Base-by-base conservation (phyloP, 2,797 vertebrate species). In the Chromis chromis region DNA sequence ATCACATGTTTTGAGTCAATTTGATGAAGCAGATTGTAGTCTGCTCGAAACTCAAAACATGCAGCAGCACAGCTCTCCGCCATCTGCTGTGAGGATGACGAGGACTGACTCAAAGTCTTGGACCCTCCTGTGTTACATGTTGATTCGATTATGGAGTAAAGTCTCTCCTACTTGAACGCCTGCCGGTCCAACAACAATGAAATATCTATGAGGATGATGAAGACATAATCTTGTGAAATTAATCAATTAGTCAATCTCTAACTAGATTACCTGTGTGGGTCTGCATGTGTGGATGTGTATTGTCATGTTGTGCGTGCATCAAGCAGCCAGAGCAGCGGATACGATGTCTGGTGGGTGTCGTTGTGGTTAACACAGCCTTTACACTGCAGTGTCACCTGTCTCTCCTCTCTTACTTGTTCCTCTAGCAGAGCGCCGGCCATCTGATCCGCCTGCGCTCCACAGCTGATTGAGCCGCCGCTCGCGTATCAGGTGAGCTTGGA, bases 101-200 rank as follows among this genome's bases (percentile, higher is more conserved):
- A 77, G 81, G 76, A 71, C 74, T 36, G 64, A 73, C 76, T 76
- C 46, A 59, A 56, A 77, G 55, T 71, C 82, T 91, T 91, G 88
- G 84, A 91, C 87, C 83, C 85, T 83, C 64, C 65, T 78, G 77
- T 79, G 80, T 84, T 85, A 75, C 91, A 94, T 78, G 83, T 79
- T 93, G 92, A 83, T 91, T 92, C 86, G 57, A 90, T 94, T 93
- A 93, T 3, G 21, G 66, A 77, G 74, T 64, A 54, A 85, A 56
- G 65, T 86, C 76, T 72, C 71, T 76, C 56, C 78, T 83, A 17
- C 66, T 85, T 65, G 61, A 54, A 60, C 6, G 65, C 70, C 73
- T 60, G 60, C 48, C 81, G 81, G 68, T 76, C 87, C 87, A 85
- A 81, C 73, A 78, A 5, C 78, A 73, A 36, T 53, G 42, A 61